phyloP scores from a whole-genome alignment of 2,888 invertebrate species.

The Sinotaia quadrata region DNA sequence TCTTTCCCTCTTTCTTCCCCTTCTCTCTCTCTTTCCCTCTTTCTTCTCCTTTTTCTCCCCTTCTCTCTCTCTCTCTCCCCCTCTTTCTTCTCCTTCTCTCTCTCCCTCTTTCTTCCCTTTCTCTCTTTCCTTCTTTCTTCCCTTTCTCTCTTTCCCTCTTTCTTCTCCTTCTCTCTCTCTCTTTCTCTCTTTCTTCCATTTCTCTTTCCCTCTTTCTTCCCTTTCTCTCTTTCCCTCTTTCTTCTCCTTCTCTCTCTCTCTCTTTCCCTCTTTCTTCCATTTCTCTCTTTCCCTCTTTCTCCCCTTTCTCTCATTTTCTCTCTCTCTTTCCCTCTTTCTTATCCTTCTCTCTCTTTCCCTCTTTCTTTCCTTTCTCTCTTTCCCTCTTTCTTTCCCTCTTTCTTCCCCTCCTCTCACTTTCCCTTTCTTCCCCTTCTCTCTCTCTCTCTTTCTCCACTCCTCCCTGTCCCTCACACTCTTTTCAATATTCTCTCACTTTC shows the following conservation, averaged over 20 bases:
- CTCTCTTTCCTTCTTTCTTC: neutral
- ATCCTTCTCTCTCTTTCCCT: conserved; percentile 20
- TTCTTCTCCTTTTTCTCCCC: neutral
- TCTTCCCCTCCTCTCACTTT: neutral
- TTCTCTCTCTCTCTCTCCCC: neutral
- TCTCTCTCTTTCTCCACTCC: neutral
- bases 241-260: neutral
- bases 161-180: neutral
- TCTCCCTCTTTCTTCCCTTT: neutral
- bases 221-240: neutral
- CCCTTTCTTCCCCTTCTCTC: neutral
- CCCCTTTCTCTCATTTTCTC: conserved; percentile 2
- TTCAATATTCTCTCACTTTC: conserved; percentile 5
- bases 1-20: neutral
- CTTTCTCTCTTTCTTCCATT: conserved; percentile 1
- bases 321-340: conserved; percentile 17
- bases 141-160: conserved; percentile 3
- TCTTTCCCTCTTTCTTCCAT: neutral
- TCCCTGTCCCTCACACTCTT: neutral
- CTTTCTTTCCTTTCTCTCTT: neutral
- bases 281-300: neutral
- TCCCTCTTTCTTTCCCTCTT: conserved; percentile 3
- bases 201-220: neutral
- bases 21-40: neutral
- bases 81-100: neutral